Conservation (phyloP, 2,113 vertebrate species). For the Amblyornis subalaris region DNA sequence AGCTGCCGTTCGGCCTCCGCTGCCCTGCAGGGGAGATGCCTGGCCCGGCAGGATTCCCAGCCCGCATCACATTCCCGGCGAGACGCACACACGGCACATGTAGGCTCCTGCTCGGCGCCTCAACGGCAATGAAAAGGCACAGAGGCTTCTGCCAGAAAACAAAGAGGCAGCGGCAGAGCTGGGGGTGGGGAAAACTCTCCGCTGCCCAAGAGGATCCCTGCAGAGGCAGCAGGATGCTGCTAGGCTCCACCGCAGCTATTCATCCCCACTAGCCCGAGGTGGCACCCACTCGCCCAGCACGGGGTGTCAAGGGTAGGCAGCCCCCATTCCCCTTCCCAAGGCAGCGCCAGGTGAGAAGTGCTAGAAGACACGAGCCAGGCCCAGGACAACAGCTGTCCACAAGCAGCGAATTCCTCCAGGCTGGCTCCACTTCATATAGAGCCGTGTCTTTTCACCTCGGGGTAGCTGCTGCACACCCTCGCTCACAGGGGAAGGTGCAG, state of each 20-base stretch:
- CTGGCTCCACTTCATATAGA: neutral
- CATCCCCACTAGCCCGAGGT: neutral
- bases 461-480: neutral
- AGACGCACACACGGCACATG: slow-evolving; percentile 30
- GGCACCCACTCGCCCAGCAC: neutral
- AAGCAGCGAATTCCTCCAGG: slow-evolving; percentile 8
- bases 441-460: neutral
- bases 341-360: neutral
- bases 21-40: neutral
- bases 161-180: slow-evolving; percentile 54
- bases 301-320: neutral
- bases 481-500: neutral
- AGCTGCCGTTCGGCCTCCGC: neutral
- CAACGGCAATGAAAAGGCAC: slow-evolving; percentile 40
- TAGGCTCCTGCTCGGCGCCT: slow-evolving; percentile 44
- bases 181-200: slow-evolving; percentile 60
- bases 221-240: slow-evolving; percentile 47
- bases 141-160: slow-evolving; percentile 62
- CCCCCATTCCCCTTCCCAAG: neutral
- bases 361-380: neutral
- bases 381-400: slow-evolving; percentile 43
- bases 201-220: slow-evolving; percentile 59
- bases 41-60: neutral
- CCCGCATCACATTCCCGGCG: neutral
- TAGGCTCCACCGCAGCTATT: neutral